phyloP scores from a whole-genome alignment of 2,797 vertebrate species.

The Galago senegalensis region DNA sequence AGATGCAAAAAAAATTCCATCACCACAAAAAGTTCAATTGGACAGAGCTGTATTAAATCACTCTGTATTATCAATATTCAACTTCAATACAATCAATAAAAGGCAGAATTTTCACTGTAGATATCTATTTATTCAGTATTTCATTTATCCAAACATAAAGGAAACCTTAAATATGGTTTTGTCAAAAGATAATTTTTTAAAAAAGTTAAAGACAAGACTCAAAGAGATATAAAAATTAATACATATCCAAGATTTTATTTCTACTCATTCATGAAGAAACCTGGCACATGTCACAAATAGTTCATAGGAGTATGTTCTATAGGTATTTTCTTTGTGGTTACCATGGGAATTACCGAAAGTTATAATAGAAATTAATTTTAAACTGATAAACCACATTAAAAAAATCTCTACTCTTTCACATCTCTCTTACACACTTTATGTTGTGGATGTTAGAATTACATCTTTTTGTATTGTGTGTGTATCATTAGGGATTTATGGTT shows the following conservation, averaged over 20 bases:
- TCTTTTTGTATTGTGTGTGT: background rate
- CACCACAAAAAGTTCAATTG: background rate
- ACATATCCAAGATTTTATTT: background rate
- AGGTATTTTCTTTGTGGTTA: background rate
- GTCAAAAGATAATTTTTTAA: constrained; percentile 9
- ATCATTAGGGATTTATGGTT: background rate
- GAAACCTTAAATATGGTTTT: background rate
- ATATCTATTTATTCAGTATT: background rate
- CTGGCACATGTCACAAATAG: background rate
- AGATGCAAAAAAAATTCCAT: background rate
- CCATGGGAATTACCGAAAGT: background rate
- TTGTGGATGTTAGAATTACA: background rate
- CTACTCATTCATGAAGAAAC: background rate
- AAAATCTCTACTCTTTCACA: background rate
- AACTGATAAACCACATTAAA: background rate
- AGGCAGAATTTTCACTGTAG: background rate
- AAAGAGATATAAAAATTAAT: background rate
- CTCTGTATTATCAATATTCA: background rate
- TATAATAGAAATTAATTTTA: background rate
- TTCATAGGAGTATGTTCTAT: background rate
- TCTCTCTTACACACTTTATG: background rate
- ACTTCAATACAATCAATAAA: background rate
- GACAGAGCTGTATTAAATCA: background rate
- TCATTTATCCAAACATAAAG: background rate
- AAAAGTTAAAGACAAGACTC: constrained; percentile 25